Conservation (phyloP, 2,888 invertebrate species). For the Metopia argyrocephala region DNA sequence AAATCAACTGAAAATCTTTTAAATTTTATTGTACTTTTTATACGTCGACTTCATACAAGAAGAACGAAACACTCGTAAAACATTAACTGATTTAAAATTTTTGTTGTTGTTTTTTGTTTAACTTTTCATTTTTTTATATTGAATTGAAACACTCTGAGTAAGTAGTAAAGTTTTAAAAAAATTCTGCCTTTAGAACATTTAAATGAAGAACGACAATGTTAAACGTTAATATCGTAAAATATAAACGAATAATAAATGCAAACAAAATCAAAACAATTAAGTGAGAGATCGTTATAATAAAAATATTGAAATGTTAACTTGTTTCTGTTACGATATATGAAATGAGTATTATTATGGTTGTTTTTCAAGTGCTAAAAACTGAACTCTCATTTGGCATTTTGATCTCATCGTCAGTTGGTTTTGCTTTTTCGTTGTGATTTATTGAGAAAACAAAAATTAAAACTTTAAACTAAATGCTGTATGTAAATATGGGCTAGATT, state of each 20-base stretch:
- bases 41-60: conserved; percentile 61
- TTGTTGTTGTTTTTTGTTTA: conserved; percentile 10
- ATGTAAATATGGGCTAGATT: neutral
- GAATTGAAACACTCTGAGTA: conserved; percentile 23
- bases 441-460: conserved; percentile 6
- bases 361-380: conserved; percentile 23
- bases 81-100: conserved; percentile 19
- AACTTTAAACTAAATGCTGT: too few relatives aligned
- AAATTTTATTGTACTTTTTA: conserved; percentile 74
- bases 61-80: conserved; percentile 44
- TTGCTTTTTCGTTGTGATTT: conserved; percentile 20
- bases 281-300: too few relatives aligned
- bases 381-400: conserved; percentile 50
- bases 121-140: conserved; percentile 18
- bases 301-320: too few relatives aligned
- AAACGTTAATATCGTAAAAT: conserved; percentile 30
- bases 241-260: neutral
- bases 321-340: too few relatives aligned
- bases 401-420: neutral
- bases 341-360: conserved; percentile 26
- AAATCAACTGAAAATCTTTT: conserved; percentile 76
- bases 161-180: conserved; percentile 26
- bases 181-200: conserved; percentile 38
- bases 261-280: conserved; percentile 8
- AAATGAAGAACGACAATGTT: conserved; percentile 10